Evolutionary conservation across 2,113 vertebrate species (phyloP).

Genomic region (Eupsittula cactorum): DNA sequence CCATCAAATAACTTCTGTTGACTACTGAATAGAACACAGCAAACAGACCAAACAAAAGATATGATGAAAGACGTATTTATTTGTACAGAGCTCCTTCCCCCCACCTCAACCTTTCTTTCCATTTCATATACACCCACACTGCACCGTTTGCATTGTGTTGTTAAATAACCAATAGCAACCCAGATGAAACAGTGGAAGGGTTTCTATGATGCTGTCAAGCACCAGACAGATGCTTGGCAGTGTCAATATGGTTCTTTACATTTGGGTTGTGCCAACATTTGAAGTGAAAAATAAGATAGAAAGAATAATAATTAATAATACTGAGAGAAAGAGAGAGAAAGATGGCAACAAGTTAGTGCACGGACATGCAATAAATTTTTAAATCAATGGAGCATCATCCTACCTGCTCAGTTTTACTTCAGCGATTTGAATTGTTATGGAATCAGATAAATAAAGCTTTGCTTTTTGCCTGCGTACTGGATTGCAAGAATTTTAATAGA

Average conservation of each 20-base stretch:
- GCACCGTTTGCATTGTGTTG: constrained; percentile 67
- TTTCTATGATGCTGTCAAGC: constrained; percentile 64
- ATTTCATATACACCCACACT: constrained; percentile 64
- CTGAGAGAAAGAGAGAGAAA: background rate
- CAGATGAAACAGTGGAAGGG: constrained; percentile 44
- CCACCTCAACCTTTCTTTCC: constrained; percentile 63
- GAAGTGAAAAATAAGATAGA: constrained; percentile 42
- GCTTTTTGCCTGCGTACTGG: background rate
- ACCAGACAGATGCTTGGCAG: constrained; percentile 63
- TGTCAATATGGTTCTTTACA: constrained; percentile 3
- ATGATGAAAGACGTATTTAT: constrained; percentile 76
- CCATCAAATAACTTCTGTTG: constrained; percentile 64
- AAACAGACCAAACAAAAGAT: constrained; percentile 77
- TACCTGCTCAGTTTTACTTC: background rate
- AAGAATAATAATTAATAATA: background rate
- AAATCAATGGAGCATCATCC: background rate
- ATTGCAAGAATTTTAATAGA: background rate
- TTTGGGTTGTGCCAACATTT: background rate
- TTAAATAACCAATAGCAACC: constrained; percentile 74
- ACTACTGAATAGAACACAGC: constrained; percentile 72
- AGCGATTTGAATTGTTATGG: background rate
- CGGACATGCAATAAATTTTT: background rate
- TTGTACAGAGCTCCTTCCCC: constrained; percentile 56
- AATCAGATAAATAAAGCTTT: background rate
- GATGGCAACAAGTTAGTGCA: background rate